Evolutionary conservation across 2,888 invertebrate species (phyloP).

Genomic region (Chrysina gloriosa): DNA sequence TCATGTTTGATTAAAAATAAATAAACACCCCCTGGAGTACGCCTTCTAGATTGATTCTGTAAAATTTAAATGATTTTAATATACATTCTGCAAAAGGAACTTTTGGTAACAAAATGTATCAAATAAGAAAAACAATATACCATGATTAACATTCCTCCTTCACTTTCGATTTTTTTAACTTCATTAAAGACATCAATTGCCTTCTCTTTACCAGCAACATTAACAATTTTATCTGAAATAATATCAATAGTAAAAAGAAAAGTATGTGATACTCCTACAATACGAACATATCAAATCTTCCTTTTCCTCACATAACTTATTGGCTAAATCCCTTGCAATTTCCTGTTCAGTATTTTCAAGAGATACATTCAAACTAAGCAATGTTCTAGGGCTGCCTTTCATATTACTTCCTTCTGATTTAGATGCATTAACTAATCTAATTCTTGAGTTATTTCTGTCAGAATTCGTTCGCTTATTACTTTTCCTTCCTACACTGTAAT

Average conservation of each 20-base stretch:
- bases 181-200: constrained; percentile 81
- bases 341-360: constrained; percentile 69
- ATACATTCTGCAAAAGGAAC: not conserved
- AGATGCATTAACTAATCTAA: constrained; percentile 68
- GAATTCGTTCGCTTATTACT: constrained; percentile 72
- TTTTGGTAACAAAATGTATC: constrained; percentile 1
- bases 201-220: constrained; percentile 77
- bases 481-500: constrained; percentile 72
- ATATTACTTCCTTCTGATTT: constrained; percentile 65
- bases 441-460: constrained; percentile 71
- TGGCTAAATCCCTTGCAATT: constrained; percentile 78
- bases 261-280: too few relatives aligned
- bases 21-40: constrained; percentile 90
- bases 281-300: constrained; percentile 79
- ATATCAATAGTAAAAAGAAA: constrained; percentile 1
- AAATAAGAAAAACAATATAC: constrained; percentile 63
- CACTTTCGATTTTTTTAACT: constrained; percentile 84
- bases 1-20: constrained; percentile 83
- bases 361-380: constrained; percentile 71
- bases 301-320: constrained; percentile 80
- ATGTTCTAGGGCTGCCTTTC: constrained; percentile 69
- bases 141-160: constrained; percentile 89
- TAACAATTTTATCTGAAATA: constrained; percentile 76
- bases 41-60: constrained; percentile 80
- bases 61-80: constrained; percentile 46